Evolutionary conservation across 1,140 invertebrate species (phyloP).

Genomic region (Ctenoplectra terminalis): DNA sequence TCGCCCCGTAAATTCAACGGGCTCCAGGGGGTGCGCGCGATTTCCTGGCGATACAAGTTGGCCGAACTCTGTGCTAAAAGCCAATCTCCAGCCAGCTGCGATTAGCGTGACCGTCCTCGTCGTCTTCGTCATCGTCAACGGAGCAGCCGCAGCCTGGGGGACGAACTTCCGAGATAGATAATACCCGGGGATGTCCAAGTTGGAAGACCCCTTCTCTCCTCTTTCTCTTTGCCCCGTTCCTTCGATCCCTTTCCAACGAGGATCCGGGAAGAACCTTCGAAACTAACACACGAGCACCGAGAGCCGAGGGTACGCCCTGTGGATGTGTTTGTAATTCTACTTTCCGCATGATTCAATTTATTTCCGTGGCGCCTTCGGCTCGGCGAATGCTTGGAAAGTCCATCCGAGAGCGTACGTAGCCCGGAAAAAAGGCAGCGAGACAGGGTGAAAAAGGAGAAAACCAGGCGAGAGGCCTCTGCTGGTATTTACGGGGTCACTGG

Average conservation of each 20-base stretch:
- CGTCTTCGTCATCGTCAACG: slow-evolving; percentile 42
- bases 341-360: slow-evolving; percentile 54
- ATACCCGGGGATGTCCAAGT: slow-evolving; percentile 70
- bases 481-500: slow-evolving; percentile 31
- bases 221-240: neutral
- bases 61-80: slow-evolving; percentile 69
- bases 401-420: slow-evolving; percentile 25
- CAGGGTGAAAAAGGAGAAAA: neutral
- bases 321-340: slow-evolving; percentile 46
- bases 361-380: slow-evolving; percentile 27
- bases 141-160: slow-evolving; percentile 44
- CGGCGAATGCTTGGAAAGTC: neutral
- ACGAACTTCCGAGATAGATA: slow-evolving; percentile 75
- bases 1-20: slow-evolving; percentile 37
- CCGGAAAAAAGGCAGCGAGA: neutral
- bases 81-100: slow-evolving; percentile 70
- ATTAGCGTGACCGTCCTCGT: slow-evolving; percentile 72
- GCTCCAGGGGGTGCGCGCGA: slow-evolving; percentile 6
- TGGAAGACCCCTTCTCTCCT: slow-evolving; percentile 55
- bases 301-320: neutral
- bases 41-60: slow-evolving; percentile 59
- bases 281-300: slow-evolving; percentile 20
- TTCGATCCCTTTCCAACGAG: neutral
- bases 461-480: neutral
- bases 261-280: neutral